phyloP scores from a whole-genome alignment of 2,888 invertebrate species.

The Pyrgus malvae region DNA sequence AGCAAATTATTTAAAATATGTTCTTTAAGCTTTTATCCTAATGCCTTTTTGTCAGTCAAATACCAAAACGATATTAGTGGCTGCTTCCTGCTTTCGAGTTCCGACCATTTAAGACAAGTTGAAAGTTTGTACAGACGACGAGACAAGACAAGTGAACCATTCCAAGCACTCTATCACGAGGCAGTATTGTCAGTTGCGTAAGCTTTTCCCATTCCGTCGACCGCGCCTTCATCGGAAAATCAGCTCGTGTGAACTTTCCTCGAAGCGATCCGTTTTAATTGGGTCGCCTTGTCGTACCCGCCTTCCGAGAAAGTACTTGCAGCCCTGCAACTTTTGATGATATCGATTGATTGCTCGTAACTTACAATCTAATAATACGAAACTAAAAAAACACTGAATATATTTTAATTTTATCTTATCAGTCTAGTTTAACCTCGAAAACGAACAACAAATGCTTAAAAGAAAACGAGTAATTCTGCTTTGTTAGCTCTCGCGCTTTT shows the following conservation, averaged over 20 bases:
- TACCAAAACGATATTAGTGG: too few species aligned
- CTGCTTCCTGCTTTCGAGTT: too few species aligned
- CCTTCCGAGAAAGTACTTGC: neutral
- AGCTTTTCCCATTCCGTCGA: slow-evolving; percentile 1
- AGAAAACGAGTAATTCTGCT: neutral
- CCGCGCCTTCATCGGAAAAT: neutral
- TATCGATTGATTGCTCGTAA: neutral
- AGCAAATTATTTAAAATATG: too few species aligned
- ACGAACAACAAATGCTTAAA: neutral
- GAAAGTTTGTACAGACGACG: too few species aligned
- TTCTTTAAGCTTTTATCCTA: too few species aligned
- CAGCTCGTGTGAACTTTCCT: slow-evolving; percentile 12
- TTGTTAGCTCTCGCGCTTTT: neutral
- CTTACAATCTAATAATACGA: neutral
- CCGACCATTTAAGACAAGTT: neutral
- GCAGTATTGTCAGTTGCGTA: slow-evolving; percentile 5
- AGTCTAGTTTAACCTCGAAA: neutral
- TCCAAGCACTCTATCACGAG: neutral
- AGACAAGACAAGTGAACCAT: neutral
- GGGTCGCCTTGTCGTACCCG: slow-evolving; percentile 2
- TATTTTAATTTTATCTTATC: neutral
- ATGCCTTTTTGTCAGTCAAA: too few species aligned
- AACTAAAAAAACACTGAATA: neutral
- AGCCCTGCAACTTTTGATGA: neutral
- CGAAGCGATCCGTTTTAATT: slow-evolving; percentile 10